Evolutionary conservation across 2,888 invertebrate species (phyloP).

Genomic region (Autographa gamma): DNA sequence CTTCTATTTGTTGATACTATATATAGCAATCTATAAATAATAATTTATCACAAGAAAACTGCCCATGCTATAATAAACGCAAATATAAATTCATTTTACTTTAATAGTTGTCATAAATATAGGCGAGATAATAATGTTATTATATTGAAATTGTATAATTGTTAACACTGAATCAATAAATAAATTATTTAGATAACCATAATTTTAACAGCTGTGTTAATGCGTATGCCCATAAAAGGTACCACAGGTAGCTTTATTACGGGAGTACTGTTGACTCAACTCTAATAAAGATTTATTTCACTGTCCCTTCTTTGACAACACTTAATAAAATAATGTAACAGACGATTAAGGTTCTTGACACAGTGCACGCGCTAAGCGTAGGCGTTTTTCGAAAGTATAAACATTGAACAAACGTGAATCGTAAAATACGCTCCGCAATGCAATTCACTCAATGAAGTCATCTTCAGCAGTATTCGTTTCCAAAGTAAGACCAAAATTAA

Average conservation of each 20-base stretch:
- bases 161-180: constrained; percentile 41
- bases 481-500: background rate
- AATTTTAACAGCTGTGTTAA: constrained; percentile 50
- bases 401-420: background rate
- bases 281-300: constrained; percentile 61
- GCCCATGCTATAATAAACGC: constrained; percentile 8
- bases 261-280: constrained; percentile 40
- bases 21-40: constrained; percentile 29
- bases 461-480: background rate
- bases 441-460: background rate
- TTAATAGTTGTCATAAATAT: constrained; percentile 17
- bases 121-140: constrained; percentile 31
- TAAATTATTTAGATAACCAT: constrained; percentile 42
- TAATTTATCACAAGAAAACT: constrained; percentile 21
- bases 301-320: constrained; percentile 45
- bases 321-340: constrained; percentile 51
- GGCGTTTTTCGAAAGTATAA: constrained; percentile 32
- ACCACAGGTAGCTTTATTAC: constrained; percentile 49
- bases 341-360: constrained; percentile 41
- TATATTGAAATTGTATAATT: constrained; percentile 43
- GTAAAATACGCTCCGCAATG: background rate
- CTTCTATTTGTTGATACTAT: constrained; percentile 22
- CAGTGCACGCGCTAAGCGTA: constrained; percentile 27
- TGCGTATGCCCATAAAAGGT: constrained; percentile 44
- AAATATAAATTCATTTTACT: constrained; percentile 20